Base-by-base conservation (phyloP, 2,797 vertebrate species). In the Tamandua tetradactyla region DNA sequence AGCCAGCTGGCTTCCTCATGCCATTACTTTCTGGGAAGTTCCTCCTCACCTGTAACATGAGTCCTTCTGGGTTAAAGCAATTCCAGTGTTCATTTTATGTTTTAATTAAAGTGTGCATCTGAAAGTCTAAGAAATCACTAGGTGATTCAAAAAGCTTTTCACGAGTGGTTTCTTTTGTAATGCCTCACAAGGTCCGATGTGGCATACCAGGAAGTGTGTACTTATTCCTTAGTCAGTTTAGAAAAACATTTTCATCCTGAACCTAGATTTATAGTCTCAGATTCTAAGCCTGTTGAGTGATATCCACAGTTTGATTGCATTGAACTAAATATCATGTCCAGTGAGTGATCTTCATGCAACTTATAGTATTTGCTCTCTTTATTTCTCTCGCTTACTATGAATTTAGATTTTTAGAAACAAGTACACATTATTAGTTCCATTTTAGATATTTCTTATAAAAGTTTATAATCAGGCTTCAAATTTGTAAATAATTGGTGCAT, bases 161-260 rank as follows among this genome's bases (percentile, higher is more conserved):
- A 95, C 66, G 95, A 89, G 94, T 86, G 84, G 17, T 47, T 95
- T 97, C 30, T 71, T 92, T 92, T 95, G 87, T 93, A 42, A 81
- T 87, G 37, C 3, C 10, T 47, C 55, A 15, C 35, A 35, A n/a
- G 79, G 12, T 87, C 30, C 80, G n/a, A 83, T 75, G 40, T 42
- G 59, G 22, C 1, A 37, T 17, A 82, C 37, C 18, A 69, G 18
- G 49, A 94, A 82, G 32, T 66, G 76, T 87, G 0, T 14, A 96
- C 93, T 79, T 96, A n/a, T n/a, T n/a, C n/a, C 84, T 97, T 95
- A 96, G 32, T 92, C 91, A 97, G 86, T 78, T 97, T 55, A 52
- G 59, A 11, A 89, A 97, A 96, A 22, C 75, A 52, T 96, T 97
- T 95, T 95, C 6, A 30, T 89, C 88, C 76, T 95, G 79, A 96